Percentiles rank a stretch among this genome's conserved stretches.
phyloP scores from a whole-genome alignment of 2,797 vertebrate genomes.

The Gambusia yucatana region DNA sequence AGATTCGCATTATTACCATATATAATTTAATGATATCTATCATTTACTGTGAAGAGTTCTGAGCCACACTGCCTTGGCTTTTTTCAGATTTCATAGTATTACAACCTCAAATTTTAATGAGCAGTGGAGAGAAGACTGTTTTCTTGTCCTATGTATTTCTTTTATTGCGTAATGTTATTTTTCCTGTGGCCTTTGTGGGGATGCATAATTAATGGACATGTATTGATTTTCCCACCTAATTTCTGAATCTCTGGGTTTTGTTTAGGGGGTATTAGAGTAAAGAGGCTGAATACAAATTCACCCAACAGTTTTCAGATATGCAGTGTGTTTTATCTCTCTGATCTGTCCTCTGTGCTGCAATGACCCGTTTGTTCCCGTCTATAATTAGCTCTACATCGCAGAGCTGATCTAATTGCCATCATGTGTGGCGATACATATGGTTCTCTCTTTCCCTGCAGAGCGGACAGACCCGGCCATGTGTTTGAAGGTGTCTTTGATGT shows the following conservation, averaged over 20 bases:
- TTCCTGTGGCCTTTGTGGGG: too few relatives aligned
- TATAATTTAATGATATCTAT: constrained; percentile 25
- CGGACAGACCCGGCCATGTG: constrained; percentile 47
- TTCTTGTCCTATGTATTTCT: too few relatives aligned
- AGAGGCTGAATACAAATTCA: not conserved
- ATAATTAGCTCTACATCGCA: constrained; percentile 69
- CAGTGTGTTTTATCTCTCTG: constrained; percentile 18
- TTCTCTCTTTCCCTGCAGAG: constrained; percentile 56
- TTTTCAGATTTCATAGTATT: not conserved
- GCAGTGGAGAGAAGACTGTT: too few relatives aligned
- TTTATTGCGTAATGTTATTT: too few relatives aligned
- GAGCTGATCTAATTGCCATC: constrained; percentile 67
- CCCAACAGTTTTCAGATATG: constrained; percentile 11
- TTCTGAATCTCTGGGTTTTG: not conserved
- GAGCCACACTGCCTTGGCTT: not conserved
- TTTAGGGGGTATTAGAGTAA: not conserved
- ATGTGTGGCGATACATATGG: constrained; percentile 51
- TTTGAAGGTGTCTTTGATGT: constrained; percentile 49
- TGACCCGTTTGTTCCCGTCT: constrained; percentile 65
- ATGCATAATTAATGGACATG: too few relatives aligned
- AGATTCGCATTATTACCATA: constrained; percentile 18
- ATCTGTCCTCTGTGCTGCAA: constrained; percentile 47
- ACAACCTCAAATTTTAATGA: not conserved
- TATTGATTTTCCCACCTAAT: too few relatives aligned
- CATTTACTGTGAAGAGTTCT: constrained; percentile 37